A percentile compares a stretch with the other conserved stretches of the same genome.
Conservation (phyloP, 1,140 invertebrate species). For the Temnothorax longispinosus region DNA sequence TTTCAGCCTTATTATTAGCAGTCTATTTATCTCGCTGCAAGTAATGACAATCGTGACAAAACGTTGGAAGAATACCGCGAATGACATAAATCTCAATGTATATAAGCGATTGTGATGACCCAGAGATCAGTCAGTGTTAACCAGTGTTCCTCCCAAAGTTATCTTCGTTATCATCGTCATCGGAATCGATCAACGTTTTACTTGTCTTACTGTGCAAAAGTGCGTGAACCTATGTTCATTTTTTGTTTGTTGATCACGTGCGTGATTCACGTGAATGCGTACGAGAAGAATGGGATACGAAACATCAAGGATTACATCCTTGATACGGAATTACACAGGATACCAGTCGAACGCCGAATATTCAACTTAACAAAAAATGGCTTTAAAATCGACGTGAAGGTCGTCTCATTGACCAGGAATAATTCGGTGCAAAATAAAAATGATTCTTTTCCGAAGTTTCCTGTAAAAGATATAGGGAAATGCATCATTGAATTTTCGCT, state of each 20-base stretch:
- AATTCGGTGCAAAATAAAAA: conserved; percentile 2
- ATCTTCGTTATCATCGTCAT: neutral
- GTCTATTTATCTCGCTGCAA: conserved; percentile 39
- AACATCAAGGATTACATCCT: conserved; percentile 27
- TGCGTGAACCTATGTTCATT: conserved; percentile 40
- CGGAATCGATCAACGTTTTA: neutral
- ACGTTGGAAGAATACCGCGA: conserved; percentile 68
- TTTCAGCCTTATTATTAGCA: conserved; percentile 61
- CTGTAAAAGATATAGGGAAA: conserved; percentile 77
- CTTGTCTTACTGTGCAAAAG: neutral
- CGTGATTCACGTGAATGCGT: conserved; percentile 33
- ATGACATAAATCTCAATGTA: conserved; percentile 82
- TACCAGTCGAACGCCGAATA: conserved; percentile 64
- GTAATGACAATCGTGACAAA: conserved; percentile 84
- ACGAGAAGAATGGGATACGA: conserved; percentile 1
- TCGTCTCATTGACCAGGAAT: conserved; percentile 74
- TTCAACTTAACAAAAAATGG: conserved; percentile 80
- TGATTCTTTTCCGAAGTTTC: conserved; percentile 78
- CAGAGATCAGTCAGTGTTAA: conserved; percentile 45
- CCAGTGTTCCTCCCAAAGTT: neutral
- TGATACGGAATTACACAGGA: conserved; percentile 16
- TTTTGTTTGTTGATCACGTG: conserved; percentile 18
- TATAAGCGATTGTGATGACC: conserved; percentile 77
- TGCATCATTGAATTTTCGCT: conserved; percentile 85
- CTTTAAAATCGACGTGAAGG: conserved; percentile 77